A percentile compares a stretch with the other conserved stretches of the same genome.
These are phyloP conservation scores for Marmota monax DNA, from an alignment of 2,113 vertebrate genomes.

Conservation along the genomic window DNA sequence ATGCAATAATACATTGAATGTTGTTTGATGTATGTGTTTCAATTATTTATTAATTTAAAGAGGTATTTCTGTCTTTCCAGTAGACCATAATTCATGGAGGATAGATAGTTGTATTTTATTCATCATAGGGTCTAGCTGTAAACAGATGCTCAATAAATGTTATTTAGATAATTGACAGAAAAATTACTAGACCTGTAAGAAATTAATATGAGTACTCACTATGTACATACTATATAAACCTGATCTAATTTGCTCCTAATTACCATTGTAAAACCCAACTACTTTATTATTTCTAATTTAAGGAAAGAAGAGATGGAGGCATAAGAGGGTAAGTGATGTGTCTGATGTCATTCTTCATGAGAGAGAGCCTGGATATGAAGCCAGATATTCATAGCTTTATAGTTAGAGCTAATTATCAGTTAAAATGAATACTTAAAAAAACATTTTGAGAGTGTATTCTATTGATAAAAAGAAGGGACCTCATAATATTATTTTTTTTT, in stretches of 20 bases:
- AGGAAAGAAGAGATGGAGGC: background rate
- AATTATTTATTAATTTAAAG: conserved; percentile 3
- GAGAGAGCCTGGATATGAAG: background rate
- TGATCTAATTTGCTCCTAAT: background rate
- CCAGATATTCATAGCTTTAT: background rate
- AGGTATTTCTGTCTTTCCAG: background rate
- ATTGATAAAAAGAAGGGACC: background rate
- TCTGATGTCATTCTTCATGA: background rate
- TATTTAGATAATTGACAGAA: background rate
- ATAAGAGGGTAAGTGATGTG: background rate
- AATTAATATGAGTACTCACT: background rate
- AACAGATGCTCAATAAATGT: background rate
- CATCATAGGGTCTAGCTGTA: background rate
- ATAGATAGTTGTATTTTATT: conserved; percentile 4
- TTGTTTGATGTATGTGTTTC: background rate
- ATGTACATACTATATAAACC: background rate
- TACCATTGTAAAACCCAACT: background rate
- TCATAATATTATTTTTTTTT: background rate
- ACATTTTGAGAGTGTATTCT: background rate
- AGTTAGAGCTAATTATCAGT: background rate
- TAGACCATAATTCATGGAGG: background rate
- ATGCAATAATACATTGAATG: background rate
- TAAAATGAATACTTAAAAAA: background rate
- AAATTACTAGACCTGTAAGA: background rate
- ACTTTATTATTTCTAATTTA: conserved; percentile 43